Conservation (phyloP, 1,140 invertebrate genomes). For the Paralvinella palmiformis region DNA sequence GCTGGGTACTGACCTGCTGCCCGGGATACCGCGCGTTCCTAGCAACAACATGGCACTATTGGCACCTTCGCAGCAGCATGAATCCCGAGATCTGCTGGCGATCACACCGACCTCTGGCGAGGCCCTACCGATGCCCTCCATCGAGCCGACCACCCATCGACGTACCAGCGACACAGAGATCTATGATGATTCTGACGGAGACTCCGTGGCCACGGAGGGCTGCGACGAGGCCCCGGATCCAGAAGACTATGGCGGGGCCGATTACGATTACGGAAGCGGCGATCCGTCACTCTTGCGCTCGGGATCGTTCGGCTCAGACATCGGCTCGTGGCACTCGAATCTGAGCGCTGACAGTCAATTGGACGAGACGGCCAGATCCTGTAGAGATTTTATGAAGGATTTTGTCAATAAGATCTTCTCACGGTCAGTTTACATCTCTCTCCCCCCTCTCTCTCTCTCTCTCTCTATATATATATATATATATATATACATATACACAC, state of each 20-base stretch:
- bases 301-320: conserved; percentile 1
- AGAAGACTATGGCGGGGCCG: background rate
- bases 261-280: background rate
- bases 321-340: background rate
- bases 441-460: too few relatives aligned
- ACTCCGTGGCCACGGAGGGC: conserved; percentile 8
- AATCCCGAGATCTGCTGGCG: conserved; percentile 1
- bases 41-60: background rate
- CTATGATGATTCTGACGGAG: background rate
- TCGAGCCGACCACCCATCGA: background rate
- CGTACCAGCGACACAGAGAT: background rate
- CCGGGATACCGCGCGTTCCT: background rate
- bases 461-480: too few relatives aligned
- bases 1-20: background rate
- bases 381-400: conserved; percentile 5
- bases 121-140: background rate
- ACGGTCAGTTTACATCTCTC: conserved; percentile 2
- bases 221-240: background rate
- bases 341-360: background rate
- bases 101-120: conserved; percentile 9
- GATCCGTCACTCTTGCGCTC: conserved; percentile 5
- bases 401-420: conserved; percentile 4
- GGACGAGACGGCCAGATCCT: background rate
- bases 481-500: too few relatives aligned
- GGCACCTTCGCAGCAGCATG: background rate